Percentiles rank a stretch among this genome's conserved stretches.
These are phyloP conservation scores for Asobara japonica DNA, from an alignment of 1,140 invertebrate species.

Conservation along the genomic window DNA sequence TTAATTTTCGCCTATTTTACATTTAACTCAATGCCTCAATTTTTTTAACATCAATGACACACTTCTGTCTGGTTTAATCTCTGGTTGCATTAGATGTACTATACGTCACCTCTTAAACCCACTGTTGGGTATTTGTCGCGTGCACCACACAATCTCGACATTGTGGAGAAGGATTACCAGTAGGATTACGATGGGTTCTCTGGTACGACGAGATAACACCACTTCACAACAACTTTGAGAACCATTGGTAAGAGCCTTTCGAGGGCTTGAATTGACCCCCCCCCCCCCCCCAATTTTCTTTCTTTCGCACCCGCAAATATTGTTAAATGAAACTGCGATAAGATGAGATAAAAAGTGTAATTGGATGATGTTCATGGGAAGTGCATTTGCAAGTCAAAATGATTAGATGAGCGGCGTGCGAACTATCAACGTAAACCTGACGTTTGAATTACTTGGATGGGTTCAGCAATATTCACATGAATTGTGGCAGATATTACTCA, in stretches of 20 bases:
- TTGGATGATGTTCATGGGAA: conserved; percentile 65
- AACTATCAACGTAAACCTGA: neutral
- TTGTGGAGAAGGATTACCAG: conserved; percentile 10
- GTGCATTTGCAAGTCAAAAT: conserved; percentile 43
- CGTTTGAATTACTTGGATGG: no score
- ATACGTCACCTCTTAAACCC: neutral
- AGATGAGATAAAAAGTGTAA: conserved; percentile 43
- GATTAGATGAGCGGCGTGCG: neutral
- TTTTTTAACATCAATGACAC: neutral
- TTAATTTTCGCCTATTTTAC: no score
- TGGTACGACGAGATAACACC: conserved; percentile 8
- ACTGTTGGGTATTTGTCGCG: neutral
- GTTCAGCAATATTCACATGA: no score
- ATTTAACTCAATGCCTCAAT: neutral
- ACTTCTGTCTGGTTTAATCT: neutral
- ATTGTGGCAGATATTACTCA: no score
- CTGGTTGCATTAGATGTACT: neutral
- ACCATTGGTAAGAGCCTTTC: neutral
- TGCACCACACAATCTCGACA: neutral
- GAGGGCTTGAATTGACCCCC: neutral
- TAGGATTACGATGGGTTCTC: conserved; percentile 2
- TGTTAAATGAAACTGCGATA: neutral
- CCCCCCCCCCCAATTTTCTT: no score
- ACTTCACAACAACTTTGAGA: neutral
- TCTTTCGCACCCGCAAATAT: neutral